Percentiles rank a stretch among this genome's conserved stretches.
Evolutionary conservation across 2,797 vertebrate species (phyloP).

Genomic region (Strix occidentalis): DNA sequence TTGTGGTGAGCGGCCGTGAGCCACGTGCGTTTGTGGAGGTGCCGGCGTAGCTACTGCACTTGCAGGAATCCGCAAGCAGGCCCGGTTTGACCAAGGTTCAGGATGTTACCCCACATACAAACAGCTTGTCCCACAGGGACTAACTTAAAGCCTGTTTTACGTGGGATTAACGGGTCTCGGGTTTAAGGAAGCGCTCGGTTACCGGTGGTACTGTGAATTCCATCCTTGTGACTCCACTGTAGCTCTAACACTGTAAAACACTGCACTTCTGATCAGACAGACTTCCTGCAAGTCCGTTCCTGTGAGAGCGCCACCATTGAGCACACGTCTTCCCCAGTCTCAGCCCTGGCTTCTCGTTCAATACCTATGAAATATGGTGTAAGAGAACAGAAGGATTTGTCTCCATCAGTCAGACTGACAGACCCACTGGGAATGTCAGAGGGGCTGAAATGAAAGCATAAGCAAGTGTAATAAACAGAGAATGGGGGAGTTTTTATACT

Average conservation of each 20-base stretch:
- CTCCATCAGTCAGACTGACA: neutral
- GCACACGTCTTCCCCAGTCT: neutral
- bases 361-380: too few species aligned
- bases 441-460: neutral
- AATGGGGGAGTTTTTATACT: neutral
- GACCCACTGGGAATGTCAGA: rapidly evolving
- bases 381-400: neutral
- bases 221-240: neutral
- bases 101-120: neutral
- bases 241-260: too few species aligned
- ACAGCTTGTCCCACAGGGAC: neutral
- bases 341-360: too few species aligned
- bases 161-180: neutral
- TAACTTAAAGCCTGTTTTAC: neutral
- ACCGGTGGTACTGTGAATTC: neutral
- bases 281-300: neutral
- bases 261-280: neutral
- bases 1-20: neutral
- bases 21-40: neutral
- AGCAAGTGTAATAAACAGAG: neutral
- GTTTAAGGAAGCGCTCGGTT: neutral
- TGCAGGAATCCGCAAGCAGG: neutral
- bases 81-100: neutral
- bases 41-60: rapidly evolving
- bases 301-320: neutral